A percentile compares a stretch with the other conserved stretches of the same genome.
phyloP scores from a whole-genome alignment of 1,140 invertebrate genomes.

The Mercenaria mercenaria region DNA sequence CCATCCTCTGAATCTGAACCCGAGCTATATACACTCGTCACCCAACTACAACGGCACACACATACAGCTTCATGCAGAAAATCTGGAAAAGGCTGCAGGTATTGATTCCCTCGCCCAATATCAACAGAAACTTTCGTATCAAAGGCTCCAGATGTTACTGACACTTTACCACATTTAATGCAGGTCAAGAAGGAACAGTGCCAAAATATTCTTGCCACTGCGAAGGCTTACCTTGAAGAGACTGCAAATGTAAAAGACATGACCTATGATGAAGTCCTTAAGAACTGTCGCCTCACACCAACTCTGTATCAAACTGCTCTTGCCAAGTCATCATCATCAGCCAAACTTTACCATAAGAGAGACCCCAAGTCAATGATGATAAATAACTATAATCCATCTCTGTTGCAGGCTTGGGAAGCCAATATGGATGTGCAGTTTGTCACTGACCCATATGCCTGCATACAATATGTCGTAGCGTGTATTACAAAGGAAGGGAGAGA shows the following conservation, averaged over 20 bases:
- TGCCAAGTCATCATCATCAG: slow-evolving; percentile 17
- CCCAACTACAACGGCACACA: slow-evolving; percentile 68
- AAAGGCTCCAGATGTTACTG: slow-evolving; percentile 23
- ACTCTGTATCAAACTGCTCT: slow-evolving; percentile 8
- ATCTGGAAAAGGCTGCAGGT: slow-evolving; percentile 67
- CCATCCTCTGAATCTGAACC: neutral
- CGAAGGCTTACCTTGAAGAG: neutral
- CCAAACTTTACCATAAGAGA: slow-evolving; percentile 23
- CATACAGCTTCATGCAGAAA: slow-evolving; percentile 71
- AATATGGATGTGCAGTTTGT: slow-evolving; percentile 72
- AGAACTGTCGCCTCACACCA: neutral
- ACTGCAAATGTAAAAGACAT: neutral
- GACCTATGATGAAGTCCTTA: neutral
- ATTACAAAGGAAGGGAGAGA: slow-evolving; percentile 72
- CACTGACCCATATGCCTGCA: slow-evolving; percentile 73
- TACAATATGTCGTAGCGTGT: slow-evolving; percentile 68
- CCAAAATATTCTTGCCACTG: neutral
- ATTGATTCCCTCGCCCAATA: slow-evolving; percentile 69
- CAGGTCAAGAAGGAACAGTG: neutral
- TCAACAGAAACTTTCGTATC: slow-evolving; percentile 66
- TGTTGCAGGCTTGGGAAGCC: slow-evolving; percentile 63
- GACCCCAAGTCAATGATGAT: slow-evolving; percentile 40
- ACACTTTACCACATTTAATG: neutral
- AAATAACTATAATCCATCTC: slow-evolving; percentile 62
- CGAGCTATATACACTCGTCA: slow-evolving; percentile 13